Percentiles rank a stretch among this genome's conserved stretches.
phyloP scores from a whole-genome alignment of 2,113 vertebrate genomes.

The Bungarus multicinctus region DNA sequence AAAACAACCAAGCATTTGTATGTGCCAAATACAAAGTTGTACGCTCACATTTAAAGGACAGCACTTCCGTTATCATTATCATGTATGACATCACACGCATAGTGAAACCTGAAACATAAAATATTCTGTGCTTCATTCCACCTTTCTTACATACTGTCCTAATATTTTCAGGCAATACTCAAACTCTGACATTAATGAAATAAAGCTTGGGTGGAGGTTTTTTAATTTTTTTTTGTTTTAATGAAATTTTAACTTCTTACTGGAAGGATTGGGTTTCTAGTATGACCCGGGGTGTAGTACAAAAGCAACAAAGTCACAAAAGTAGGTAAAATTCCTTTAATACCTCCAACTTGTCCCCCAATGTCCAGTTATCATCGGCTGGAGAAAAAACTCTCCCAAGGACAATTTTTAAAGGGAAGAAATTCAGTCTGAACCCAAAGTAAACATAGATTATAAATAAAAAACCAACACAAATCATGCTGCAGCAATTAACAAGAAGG shows the following conservation, averaged over 20 bases:
- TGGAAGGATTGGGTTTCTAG: background rate
- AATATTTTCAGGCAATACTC: background rate
- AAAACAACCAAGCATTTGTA: background rate
- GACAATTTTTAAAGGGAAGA: too few species aligned
- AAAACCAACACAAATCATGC: too few species aligned
- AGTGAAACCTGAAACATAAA: background rate
- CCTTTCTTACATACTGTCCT: background rate
- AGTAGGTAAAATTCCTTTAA: too few species aligned
- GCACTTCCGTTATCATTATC: background rate
- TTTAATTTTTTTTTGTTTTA: background rate
- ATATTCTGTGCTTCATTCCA: background rate
- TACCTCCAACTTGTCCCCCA: too few species aligned
- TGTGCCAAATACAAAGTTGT: background rate
- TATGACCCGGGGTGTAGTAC: background rate
- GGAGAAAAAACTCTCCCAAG: too few species aligned
- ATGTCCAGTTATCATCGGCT: too few species aligned
- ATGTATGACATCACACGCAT: background rate
- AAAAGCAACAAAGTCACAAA: too few species aligned
- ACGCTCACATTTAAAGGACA: background rate
- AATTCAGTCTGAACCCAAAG: too few species aligned
- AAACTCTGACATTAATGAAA: background rate
- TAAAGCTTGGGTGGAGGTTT: background rate
- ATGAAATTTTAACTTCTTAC: background rate
- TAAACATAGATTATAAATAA: too few species aligned
- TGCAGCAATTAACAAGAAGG: too few species aligned